Conservation (phyloP, 2,888 invertebrate genomes). For the Diaprepes abbreviatus region DNA sequence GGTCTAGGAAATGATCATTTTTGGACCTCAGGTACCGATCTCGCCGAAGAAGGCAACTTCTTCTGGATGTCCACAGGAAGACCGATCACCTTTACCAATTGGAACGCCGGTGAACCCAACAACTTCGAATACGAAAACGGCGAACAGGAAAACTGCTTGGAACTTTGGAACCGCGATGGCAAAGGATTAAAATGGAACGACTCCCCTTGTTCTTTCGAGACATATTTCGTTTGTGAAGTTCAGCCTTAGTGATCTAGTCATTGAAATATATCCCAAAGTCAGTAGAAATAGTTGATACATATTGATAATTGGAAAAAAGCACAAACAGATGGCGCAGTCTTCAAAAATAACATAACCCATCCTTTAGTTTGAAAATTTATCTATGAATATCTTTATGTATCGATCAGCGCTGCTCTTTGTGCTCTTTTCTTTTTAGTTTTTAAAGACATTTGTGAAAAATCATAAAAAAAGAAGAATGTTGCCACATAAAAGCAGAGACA, state of each 20-base stretch:
- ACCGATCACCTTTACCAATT: slow-evolving; percentile 91
- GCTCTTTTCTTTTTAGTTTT: too few species aligned
- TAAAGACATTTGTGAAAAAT: too few species aligned
- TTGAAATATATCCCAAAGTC: not conserved
- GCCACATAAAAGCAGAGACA: too few species aligned
- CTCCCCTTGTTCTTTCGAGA: slow-evolving; percentile 93
- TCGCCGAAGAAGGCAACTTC: slow-evolving; percentile 91
- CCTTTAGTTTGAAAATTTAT: too few species aligned
- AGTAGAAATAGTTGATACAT: too few species aligned
- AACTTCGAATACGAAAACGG: slow-evolving; percentile 95
- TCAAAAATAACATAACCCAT: too few species aligned
- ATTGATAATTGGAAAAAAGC: too few species aligned
- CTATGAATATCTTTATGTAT: too few species aligned
- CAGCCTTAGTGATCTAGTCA: slow-evolving; percentile 56
- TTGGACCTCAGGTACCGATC: slow-evolving; percentile 93
- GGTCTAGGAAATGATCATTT: slow-evolving; percentile 92
- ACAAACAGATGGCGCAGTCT: too few species aligned
- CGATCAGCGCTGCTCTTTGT: too few species aligned
- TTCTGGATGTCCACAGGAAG: slow-evolving; percentile 95
- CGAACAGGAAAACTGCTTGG: slow-evolving; percentile 92
- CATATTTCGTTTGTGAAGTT: slow-evolving; percentile 93
- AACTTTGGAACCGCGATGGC: slow-evolving; percentile 92
- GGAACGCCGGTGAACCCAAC: slow-evolving; percentile 95
- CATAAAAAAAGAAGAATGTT: too few species aligned
- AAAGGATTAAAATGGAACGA: slow-evolving; percentile 95